Evolutionary conservation across 2,113 vertebrate genomes (phyloP), one percentile per base, ranked within the genome.

Genomic region (Sebastes schlegelii): DNA sequence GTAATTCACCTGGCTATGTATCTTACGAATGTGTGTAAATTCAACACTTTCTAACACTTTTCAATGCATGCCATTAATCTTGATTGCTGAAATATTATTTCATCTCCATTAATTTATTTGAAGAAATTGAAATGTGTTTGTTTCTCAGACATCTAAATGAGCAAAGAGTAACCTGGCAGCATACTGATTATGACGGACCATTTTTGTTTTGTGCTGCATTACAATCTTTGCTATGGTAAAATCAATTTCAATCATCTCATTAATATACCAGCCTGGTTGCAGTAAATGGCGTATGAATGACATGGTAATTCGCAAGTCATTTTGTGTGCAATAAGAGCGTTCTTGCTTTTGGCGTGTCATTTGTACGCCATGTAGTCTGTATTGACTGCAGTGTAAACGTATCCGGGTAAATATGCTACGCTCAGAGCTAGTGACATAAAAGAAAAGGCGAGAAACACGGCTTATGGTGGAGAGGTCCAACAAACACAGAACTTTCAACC

Each of bases 21-120:
- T 61, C 48, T 51, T 8, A 34, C 34, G 34, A 68, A 2, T 60
- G 34, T 40, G 34, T 63, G 23, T 19, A 43, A 51, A 58, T 42
- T 46, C n/a, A 26, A 46, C 14, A 51, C 43, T 45, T 51, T 34
- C 1, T 13, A 49, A 85, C 21, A 78, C 9, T 40, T 68, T 55
- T 17, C 1, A 42, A 19, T 14, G 21, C 12, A 2, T 45, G 17
- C 6, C 69, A 82, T 79, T 69, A 17, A 79, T 70, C 11, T 13
- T n/a, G 34, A 52, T 42, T 57, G 26, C 21, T 55, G 40, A 67
- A 73, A 1, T 70, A 55, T 72, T 26, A 63, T 75, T 74, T 51
- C 12, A n/a, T 66, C 51, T 11, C n/a, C 51, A 57, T 60, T 16
- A 49, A 87, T 77, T 84, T 64, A 51, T 74, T 67, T 75, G 62